Evolutionary conservation across 1,140 invertebrate species (phyloP).

Genomic region (Polypedilum vanderplanki): DNA sequence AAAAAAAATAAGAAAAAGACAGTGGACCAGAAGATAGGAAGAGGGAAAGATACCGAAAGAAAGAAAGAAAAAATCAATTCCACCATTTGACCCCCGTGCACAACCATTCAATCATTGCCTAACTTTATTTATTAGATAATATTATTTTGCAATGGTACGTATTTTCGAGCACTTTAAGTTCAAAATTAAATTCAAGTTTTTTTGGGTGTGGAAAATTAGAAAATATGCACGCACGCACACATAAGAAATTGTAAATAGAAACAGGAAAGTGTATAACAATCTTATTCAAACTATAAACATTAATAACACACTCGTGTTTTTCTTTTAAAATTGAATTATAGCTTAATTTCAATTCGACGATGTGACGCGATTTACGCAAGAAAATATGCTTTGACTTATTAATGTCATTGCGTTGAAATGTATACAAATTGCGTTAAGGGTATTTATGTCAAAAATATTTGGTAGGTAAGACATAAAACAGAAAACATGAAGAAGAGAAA

Average conservation of each 20-base stretch:
- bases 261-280: neutral
- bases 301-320: neutral
- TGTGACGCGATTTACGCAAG: neutral
- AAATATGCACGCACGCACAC: neutral
- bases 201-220: too few relatives aligned
- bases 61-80: too few relatives aligned
- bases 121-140: too few relatives aligned
- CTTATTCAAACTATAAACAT: neutral
- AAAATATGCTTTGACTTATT: neutral
- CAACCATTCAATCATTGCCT: too few relatives aligned
- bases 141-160: too few relatives aligned
- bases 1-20: too few relatives aligned
- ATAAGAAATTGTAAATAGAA: neutral
- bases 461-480: neutral
- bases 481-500: neutral
- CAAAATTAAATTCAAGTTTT: too few relatives aligned
- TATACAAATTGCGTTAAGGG: constrained; percentile 19
- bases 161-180: too few relatives aligned
- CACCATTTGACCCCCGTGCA: too few relatives aligned
- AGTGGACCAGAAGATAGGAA: too few relatives aligned
- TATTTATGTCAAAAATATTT: constrained; percentile 11
- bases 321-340: neutral
- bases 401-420: constrained; percentile 17
- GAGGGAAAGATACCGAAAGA: too few relatives aligned
- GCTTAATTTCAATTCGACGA: neutral